Base-by-base conservation (phyloP, 2,797 vertebrate species). In the Neosilurus hyrtlii region DNA sequence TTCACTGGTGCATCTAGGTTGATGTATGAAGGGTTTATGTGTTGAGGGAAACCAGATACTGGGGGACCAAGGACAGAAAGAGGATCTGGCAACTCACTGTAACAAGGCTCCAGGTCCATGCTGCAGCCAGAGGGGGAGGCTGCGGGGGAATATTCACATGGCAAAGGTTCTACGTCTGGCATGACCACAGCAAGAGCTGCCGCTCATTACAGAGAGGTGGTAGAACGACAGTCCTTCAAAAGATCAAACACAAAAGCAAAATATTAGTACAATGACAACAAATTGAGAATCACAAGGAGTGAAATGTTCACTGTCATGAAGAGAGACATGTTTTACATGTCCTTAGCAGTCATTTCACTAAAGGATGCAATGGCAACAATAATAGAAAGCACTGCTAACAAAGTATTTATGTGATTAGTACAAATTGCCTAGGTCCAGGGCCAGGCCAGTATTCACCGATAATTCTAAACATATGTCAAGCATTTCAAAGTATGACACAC, bases 91-190 rank as follows among this genome's bases (percentile, higher is more conserved):
- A 91, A 91, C 91, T 93, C 70, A 82, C 90, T 89, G 85, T 93
- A 92, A 86, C 93, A 95, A 72, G 92, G 93, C 91, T 95, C 93
- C 94, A 91, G 91, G 90, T 95, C 93, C 89, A 93, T 91, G 89
- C 91, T 87, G 88, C 92, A 93, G 92, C 92, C 92, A 89, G 94
- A 89, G 84, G 93, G 89, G 72, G 90, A 91, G 83, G 90, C 86
- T 82, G 92, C 91, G 67, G 92, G 88, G 85, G 92, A 91, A 91
- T 91, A 92, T 92, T 95, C 96, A 96, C 93, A 94, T 92, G 91
- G 91, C 83, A 91, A 88, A 84, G 92, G 88, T 91, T 92, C 94
- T 89, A 96, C 91, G 91, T 95, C 94, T 86, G 94, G 92, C 93
- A 94, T 94, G 90, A 87, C 90, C 80, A 86, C 59, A 83, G 86